These are phyloP conservation scores for Prionailurus viverrinus DNA, from an alignment of 2,113 vertebrate species.

Conservation along the genomic window DNA sequence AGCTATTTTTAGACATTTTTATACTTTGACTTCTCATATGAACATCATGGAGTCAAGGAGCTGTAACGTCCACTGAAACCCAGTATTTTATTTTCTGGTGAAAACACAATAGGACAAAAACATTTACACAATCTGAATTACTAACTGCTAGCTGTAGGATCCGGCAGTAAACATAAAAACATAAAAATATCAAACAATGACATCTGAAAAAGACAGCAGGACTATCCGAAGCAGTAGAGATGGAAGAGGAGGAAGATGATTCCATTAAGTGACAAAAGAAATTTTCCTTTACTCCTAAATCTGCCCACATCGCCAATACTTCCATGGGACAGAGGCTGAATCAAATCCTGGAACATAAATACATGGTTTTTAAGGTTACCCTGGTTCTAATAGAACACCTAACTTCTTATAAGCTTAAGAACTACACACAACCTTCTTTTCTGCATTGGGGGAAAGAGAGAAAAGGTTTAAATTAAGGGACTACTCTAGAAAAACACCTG, in stretches of 20 bases:
- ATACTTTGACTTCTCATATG: constrained; percentile 33
- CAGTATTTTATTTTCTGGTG: constrained; percentile 36
- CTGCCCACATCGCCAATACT: neutral
- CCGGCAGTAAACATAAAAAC: constrained; percentile 27
- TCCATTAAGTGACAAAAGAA: constrained; percentile 36
- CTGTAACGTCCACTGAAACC: constrained; percentile 11
- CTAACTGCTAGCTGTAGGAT: neutral
- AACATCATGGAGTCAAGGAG: neutral
- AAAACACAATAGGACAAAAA: neutral
- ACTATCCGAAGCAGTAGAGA: neutral
- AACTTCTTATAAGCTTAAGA: constrained; percentile 11
- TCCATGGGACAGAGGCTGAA: neutral
- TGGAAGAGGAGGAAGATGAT: neutral
- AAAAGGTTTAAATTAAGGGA: constrained; percentile 11
- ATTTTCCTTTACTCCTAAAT: constrained; percentile 35
- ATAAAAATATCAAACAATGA: constrained; percentile 39
- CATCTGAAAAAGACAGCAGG: neutral
- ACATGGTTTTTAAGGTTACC: neutral
- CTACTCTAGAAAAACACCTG: neutral
- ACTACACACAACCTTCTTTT: neutral
- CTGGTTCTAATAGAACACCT: neutral
- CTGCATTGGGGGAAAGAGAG: neutral
- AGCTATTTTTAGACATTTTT: constrained; percentile 46
- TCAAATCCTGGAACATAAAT: constrained; percentile 30
- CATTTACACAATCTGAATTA: neutral